These are phyloP conservation scores for Drosophila arawakana DNA, from an alignment of 1,140 invertebrate genomes.

Conservation along the genomic window DNA sequence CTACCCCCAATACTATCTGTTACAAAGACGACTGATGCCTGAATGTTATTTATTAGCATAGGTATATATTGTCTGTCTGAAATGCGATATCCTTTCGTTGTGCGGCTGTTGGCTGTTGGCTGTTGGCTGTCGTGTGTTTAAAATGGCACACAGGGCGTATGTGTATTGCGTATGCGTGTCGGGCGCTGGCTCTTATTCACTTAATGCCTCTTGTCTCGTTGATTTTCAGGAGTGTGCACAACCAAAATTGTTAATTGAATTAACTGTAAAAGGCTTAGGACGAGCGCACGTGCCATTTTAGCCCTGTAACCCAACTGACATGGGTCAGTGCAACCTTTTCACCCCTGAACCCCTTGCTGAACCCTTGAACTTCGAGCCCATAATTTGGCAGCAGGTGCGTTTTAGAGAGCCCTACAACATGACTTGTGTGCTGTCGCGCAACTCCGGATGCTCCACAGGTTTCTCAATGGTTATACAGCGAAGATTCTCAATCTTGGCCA, in stretches of 20 bases:
- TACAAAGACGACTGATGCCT: slow-evolving; percentile 13
- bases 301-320: slow-evolving; percentile 30
- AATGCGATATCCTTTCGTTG: slow-evolving; percentile 7
- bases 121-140: slow-evolving; percentile 43
- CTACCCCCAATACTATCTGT: not conserved
- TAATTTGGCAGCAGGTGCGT: too few species aligned
- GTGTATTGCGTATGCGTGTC: slow-evolving; percentile 48
- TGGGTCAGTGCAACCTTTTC: slow-evolving; percentile 37
- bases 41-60: slow-evolving; percentile 52
- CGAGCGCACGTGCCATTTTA: slow-evolving; percentile 44
- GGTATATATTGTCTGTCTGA: slow-evolving; percentile 19
- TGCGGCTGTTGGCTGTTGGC: too few species aligned
- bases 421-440: slow-evolving; percentile 27
- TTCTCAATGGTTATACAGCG: slow-evolving; percentile 36
- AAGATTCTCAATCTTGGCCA: slow-evolving; percentile 54
- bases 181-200: slow-evolving; percentile 7
- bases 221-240: slow-evolving; percentile 5
- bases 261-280: slow-evolving; percentile 61
- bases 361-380: not conserved
- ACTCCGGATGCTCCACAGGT: slow-evolving; percentile 16
- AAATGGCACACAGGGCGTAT: slow-evolving; percentile 22
- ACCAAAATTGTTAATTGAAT: slow-evolving; percentile 64
- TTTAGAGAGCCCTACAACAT: too few species aligned
- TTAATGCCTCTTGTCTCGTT: slow-evolving; percentile 7
- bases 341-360: not conserved